Evolutionary conservation across 2,888 invertebrate genomes (phyloP).

Genomic region (Dasysyrphus tricinctus): DNA sequence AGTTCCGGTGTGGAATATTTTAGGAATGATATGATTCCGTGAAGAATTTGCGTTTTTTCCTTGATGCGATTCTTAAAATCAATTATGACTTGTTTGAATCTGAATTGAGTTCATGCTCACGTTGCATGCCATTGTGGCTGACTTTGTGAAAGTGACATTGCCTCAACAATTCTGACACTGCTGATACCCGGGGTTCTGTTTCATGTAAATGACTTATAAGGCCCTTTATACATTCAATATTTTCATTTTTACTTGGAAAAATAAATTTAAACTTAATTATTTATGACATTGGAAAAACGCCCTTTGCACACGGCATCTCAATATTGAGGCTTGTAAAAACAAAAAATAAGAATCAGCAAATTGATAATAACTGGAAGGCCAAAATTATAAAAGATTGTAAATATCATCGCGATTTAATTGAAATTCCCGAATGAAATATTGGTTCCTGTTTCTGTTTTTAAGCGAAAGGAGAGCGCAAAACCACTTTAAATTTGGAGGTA

Average conservation of each 20-base stretch:
- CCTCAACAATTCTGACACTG: background rate
- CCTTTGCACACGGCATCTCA: background rate
- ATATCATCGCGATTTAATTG: slow-evolving; percentile 38
- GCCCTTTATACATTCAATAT: background rate
- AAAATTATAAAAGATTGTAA: slow-evolving; percentile 21
- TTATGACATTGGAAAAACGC: slow-evolving; percentile 23
- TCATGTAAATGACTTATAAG: background rate
- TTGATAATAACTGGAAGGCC: slow-evolving; percentile 20
- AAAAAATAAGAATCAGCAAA: slow-evolving; percentile 16
- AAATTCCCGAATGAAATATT: slow-evolving; percentile 26
- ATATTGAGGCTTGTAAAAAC: background rate
- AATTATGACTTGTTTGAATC: slow-evolving; percentile 17
- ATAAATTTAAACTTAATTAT: slow-evolving; percentile 35
- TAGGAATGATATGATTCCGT: background rate
- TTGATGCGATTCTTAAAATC: slow-evolving; percentile 9
- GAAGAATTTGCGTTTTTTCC: slow-evolving; percentile 8
- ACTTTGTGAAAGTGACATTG: slow-evolving; percentile 33
- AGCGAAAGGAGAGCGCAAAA: slow-evolving; percentile 1
- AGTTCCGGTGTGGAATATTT: slow-evolving; percentile 29
- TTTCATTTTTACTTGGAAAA: background rate
- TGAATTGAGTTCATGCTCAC: background rate
- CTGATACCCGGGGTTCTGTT: background rate
- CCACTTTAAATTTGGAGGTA: slow-evolving; percentile 19
- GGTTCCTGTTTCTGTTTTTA: too few relatives aligned
- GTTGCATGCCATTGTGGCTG: background rate